Conservation (phyloP, 1,140 invertebrate genomes). For the Drosophila albomicans region DNA sequence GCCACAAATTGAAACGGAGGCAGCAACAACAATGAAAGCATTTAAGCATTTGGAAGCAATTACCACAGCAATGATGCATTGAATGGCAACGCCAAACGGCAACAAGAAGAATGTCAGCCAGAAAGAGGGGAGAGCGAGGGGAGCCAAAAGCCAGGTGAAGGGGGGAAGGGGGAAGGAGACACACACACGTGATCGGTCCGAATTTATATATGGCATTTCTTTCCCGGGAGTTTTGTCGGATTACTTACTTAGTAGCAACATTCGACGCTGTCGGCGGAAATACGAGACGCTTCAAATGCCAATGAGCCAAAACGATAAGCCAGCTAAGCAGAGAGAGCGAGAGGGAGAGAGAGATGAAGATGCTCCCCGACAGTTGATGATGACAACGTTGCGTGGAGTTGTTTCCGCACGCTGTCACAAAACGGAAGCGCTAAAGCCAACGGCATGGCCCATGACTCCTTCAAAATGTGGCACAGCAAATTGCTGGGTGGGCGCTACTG, state of each 20-base stretch:
- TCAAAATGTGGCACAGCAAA: constrained; percentile 28
- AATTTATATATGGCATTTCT: constrained; percentile 18
- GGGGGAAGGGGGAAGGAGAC: background rate
- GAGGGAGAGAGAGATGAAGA: background rate
- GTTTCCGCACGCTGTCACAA: constrained; percentile 32
- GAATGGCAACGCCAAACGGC: constrained; percentile 36
- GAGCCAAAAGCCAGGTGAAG: too few relatives aligned
- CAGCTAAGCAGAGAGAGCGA: constrained; percentile 31
- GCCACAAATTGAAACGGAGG: constrained; percentile 17
- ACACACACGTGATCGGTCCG: constrained; percentile 19
- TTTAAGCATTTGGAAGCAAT: constrained; percentile 84
- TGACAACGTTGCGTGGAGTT: constrained; percentile 51
- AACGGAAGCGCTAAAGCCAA: constrained; percentile 32
- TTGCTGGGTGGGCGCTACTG: constrained; percentile 37
- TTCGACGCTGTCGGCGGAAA: constrained; percentile 50
- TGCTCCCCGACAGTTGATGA: constrained; percentile 17
- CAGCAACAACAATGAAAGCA: constrained; percentile 73
- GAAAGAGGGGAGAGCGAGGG: background rate
- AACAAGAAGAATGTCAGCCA: constrained; percentile 25
- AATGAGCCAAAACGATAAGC: constrained; percentile 67
- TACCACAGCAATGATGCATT: constrained; percentile 80
- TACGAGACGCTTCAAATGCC: constrained; percentile 76
- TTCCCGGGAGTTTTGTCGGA: constrained; percentile 65
- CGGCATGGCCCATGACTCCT: constrained; percentile 1
- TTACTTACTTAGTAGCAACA: constrained; percentile 71